phyloP scores from a whole-genome alignment of 1,140 invertebrate genomes.

The Orchestia grillus region DNA sequence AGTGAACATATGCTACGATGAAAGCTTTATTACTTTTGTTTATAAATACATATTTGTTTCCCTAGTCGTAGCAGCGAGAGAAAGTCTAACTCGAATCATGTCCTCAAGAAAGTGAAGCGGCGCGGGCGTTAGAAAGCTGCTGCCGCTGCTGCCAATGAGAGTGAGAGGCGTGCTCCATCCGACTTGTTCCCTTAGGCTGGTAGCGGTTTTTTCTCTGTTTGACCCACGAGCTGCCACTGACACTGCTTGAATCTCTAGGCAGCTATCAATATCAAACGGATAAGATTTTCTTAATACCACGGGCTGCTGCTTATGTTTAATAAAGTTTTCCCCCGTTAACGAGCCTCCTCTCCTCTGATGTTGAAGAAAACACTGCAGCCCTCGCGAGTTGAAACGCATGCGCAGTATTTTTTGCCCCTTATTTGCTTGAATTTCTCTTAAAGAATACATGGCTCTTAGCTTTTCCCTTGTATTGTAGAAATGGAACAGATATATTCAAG shows the following conservation, averaged over 20 bases:
- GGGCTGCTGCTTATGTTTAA: not conserved
- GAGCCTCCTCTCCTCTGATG: too few relatives aligned
- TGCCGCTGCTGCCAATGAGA: not conserved
- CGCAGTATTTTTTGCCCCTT: too few relatives aligned
- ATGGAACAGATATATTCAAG: too few relatives aligned
- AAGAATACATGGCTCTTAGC: too few relatives aligned
- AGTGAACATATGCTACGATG: not conserved
- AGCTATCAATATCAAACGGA: not conserved
- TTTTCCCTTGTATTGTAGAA: too few relatives aligned
- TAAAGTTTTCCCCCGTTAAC: too few relatives aligned
- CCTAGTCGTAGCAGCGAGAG: not conserved
- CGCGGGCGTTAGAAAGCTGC: conserved; percentile 26
- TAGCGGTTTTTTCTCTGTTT: not conserved
- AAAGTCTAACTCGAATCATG: not conserved
- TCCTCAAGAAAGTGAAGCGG: conserved; percentile 5
- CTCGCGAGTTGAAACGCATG: too few relatives aligned
- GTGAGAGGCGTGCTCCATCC: conserved; percentile 15
- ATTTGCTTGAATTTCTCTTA: too few relatives aligned
- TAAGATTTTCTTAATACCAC: not conserved
- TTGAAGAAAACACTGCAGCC: too few relatives aligned
- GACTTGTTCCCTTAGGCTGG: not conserved
- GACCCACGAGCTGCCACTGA: not conserved
- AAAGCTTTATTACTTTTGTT: not conserved
- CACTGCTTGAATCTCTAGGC: not conserved
- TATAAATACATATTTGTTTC: not conserved